Base-by-base conservation (phyloP, 1,140 invertebrate species). In the Leptinotarsa undecemlineata region DNA sequence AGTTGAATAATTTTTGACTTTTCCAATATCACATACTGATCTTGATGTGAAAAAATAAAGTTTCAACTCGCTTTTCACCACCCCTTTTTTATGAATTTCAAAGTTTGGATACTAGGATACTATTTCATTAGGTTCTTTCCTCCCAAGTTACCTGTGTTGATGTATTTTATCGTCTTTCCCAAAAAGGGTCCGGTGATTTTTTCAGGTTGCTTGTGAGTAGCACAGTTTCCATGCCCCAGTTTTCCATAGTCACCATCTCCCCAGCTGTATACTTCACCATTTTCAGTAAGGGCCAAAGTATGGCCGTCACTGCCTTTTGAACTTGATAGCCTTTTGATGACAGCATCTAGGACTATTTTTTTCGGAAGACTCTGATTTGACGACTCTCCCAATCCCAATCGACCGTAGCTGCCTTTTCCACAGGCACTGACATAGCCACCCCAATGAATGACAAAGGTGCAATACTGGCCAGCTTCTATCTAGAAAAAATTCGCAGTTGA, bases 201-300 rank as follows among this genome's bases (percentile, higher is more conserved):
- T 80, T 88, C 87, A 8, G 89, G 89, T 76, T 86, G 85, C 81
- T 89, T 89, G 70, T 91, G 89, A 3, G 90, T 91, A 17, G 86
- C 79, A 62, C 84, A 86, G 78, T 88, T 88, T 15, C 88, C 88
- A 83, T 90, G 88, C 81, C 95, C 96, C 33, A 98, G 86, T 89
- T 99, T 99, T 4, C 97, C 97, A 83, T 99, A 98, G 85, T 99
- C 96, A 1, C 96, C 96, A 84, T 98, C 96, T 15, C 97, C 96
- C 96, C 96, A 98, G 47, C 95, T 96, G 94, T 96, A 98, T 0
- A 98, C 96, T 80, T 92, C 94, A 78, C 96, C 95, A 82, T 97
- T 94, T 72, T 96, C 94, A 0, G 96, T 98, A 48, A 98, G 94
- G 82, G 96, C 98, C 11, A 98, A 87, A 0, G 96, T 98, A 85